Evolutionary conservation across 2,797 vertebrate genomes (phyloP), one percentile per base, ranked within the genome.

Genomic region (Chloroceryle amazona): DNA sequence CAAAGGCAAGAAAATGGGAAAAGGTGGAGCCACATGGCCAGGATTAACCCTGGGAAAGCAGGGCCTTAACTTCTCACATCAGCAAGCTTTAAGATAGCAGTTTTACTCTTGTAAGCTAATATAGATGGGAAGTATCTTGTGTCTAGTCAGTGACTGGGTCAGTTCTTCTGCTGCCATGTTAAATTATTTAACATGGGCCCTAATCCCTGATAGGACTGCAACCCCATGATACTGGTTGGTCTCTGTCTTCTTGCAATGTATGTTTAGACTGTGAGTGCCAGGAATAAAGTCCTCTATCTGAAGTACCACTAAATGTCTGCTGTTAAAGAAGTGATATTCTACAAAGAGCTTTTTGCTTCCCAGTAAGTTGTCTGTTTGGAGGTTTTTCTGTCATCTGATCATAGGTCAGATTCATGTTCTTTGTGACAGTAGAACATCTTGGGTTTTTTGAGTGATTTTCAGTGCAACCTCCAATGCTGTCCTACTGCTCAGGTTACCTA

Each of bases 301-400:
- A 95, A 81, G 18, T 28, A 57, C 44, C 31, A 28, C 52, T 87
- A 70, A 6, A 5, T 17, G 23, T 61, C 66, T 91, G 47, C 67
- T 86, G 5, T 93, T 90, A 90, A 92, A 80, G 75, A 90, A 91
- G 74, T 25, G 39, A 89, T 86, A 73, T 62, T 33, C 55, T 51
- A 71, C 51, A 76, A 71, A 76, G 74, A 85, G 67, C 55, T 84
- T 75, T 90, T 81, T 65, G 37, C 83, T 94, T 89, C n/a, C 39
- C 73, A 28, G 33, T 57, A 49, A 61, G n/a, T 31, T 86, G n/a
- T 17, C 23, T 90, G 44, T 81, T 82, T 74, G 55, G 47, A 82
- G 41, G 26, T 37, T 65, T 92, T 67, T 65, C 67, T 66, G 52
- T 52, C 76, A 86, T 72, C 89, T 84, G 73, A 49, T 52, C 44